Base-by-base conservation (phyloP, 35 echinoderm and acorn worm species). In the Amphiura filiformis region DNA sequence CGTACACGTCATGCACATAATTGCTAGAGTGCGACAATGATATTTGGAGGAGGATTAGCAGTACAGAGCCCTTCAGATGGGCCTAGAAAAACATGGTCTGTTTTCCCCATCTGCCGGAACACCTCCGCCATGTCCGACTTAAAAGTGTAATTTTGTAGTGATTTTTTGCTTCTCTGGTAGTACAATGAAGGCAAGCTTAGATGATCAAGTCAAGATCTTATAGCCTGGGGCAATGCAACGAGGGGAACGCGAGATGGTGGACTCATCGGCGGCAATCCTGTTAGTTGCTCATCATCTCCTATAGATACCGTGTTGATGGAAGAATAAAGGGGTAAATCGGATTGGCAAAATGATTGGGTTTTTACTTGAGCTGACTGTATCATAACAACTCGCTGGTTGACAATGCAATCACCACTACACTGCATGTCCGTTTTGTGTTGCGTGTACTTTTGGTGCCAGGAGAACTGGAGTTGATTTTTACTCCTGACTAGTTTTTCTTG, bases 261-360 rank as follows among this genome's bases (percentile, higher is more conserved):
- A n/a, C n/a, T n/a, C 41, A 17, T 9, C 41, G 15, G 7, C 26
- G 61, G 17, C 15, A 70, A 70, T 70, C 61, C 61, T 3, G 61
- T 70, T 70, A 70, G 61, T 70, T 70, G 61, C 61, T 70, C 61
- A 70, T 70, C 61, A 70, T 70, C 61, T 30, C 28, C 7, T 70
- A 4, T 11, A 70, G 61, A 70, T 70, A 23, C 28, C 17, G 61
- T 70, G 61, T 70, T 70, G 61, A 70, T 70, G 61, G 61, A 70
- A 23, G 61, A 5, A 23, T 70, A 70, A 70, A 52, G 20, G 61
- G 7, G 61, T 13, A 47, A 70, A 70, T 70, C 61, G 61, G 61
- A 70, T 70, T 70, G 61, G 11, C 28, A 30, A 70, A 70, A 30
- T 70, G 61, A 70, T 70, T 70, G 7, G 28, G 61, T 23, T 70